These are phyloP conservation scores for Chitala chitala DNA, from an alignment of 2,113 vertebrate genomes.

Conservation along the genomic window DNA sequence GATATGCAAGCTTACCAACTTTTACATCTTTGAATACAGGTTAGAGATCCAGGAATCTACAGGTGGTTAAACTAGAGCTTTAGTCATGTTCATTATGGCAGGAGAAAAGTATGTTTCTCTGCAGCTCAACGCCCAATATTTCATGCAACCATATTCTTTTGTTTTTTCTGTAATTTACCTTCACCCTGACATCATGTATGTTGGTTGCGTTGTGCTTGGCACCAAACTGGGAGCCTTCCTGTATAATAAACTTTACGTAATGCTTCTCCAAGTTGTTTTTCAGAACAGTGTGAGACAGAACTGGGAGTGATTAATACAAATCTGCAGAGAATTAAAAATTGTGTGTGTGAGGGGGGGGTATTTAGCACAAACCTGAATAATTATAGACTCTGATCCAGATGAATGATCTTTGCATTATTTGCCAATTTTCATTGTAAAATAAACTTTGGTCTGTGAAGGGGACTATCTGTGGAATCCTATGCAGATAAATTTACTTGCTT, in stretches of 20 bases:
- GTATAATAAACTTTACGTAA: background rate
- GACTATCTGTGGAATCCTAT: too few relatives aligned
- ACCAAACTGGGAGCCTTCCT: background rate
- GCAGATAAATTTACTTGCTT: too few relatives aligned
- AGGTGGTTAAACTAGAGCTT: background rate
- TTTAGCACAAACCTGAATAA: too few relatives aligned
- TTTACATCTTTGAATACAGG: conserved; percentile 57
- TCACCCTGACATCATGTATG: background rate
- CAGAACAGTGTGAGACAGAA: background rate
- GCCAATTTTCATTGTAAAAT: too few relatives aligned
- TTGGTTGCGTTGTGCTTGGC: background rate
- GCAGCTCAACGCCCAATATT: background rate
- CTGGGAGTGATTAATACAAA: background rate
- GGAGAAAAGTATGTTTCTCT: background rate
- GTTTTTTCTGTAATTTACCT: background rate
- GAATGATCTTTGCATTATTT: too few relatives aligned
- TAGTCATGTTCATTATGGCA: background rate
- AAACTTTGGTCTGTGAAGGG: too few relatives aligned
- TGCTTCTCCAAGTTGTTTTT: background rate
- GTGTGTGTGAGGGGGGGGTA: too few relatives aligned
- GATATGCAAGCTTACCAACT: conserved; percentile 52
- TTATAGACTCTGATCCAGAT: too few relatives aligned
- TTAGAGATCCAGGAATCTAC: conserved; percentile 32
- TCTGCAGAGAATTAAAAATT: background rate
- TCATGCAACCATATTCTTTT: background rate